Base-by-base conservation (phyloP, 2,113 vertebrate genomes). In the Aptenodytes patagonicus region DNA sequence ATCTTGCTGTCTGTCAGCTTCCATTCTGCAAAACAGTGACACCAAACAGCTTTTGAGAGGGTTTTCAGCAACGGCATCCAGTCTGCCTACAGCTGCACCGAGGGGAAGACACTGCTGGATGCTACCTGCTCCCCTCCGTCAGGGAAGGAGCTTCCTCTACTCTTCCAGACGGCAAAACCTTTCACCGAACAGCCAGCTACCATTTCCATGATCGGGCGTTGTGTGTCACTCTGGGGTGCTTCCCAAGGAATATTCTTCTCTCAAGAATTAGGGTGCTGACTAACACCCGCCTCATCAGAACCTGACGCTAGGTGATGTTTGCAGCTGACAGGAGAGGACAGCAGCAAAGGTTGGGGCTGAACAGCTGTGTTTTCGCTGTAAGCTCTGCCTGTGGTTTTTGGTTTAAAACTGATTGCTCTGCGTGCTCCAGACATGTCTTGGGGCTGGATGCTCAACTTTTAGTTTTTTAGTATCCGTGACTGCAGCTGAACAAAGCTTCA, bases 171-270 rank as follows among this genome's bases (percentile, higher is more conserved):
- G 49, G 54, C 60, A 55, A 34, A 75, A 29, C n/a, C 64, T 61
- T 25, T 9, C 60, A 10, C 71, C 9, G 17, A 29, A 9, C 22
- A 55, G 52, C 12, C 32, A 54, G 47, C 20, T 6, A 12, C 52
- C 24, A 7, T 12, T 25, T 7, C 77, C 46, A 8, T 0, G 4
- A 38, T 13, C 0, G 0, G 60, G 32, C 4, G 1, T 0, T 31
- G 22, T 28, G 49, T 25, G 28, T 17, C 78, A 46, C 54, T 34
- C 32, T 3, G 6, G 17, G 17, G 2, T 31, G 46, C 40, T 70
- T 38, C 84, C 51, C 22, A 2, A 62, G 78, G n/a, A 58, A 46
- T 10, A 19, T 4, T 58, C 31, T 57, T 38, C 38, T 52, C 66
- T 49, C 31, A 15, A 7, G 64, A 80, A 25, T 15, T 1, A 52